These are phyloP conservation scores for Synanthedon tipuliformis DNA, from an alignment of 2,888 invertebrate species.

Conservation along the genomic window DNA sequence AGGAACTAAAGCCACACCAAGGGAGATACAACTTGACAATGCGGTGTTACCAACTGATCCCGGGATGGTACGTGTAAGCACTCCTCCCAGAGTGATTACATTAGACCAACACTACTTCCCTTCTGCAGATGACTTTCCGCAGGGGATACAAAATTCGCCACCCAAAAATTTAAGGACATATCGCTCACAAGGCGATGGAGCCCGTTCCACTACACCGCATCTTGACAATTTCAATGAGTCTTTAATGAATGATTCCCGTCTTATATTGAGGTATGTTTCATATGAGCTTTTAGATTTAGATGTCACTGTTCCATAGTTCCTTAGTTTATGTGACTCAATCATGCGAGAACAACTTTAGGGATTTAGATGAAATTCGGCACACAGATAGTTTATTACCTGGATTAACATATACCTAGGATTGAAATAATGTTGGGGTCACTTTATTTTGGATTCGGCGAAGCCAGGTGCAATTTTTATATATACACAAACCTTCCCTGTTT, in stretches of 20 bases:
- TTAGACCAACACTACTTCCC: slow-evolving; percentile 88
- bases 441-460: too few relatives aligned
- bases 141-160: slow-evolving; percentile 39
- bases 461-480: too few relatives aligned
- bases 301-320: too few relatives aligned
- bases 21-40: slow-evolving; percentile 88
- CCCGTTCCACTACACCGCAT: slow-evolving; percentile 42
- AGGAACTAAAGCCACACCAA: slow-evolving; percentile 85
- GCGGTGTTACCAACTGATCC: slow-evolving; percentile 79
- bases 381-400: too few relatives aligned
- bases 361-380: too few relatives aligned
- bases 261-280: slow-evolving; percentile 43
- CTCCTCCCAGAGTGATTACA: slow-evolving; percentile 90
- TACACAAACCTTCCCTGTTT: too few relatives aligned
- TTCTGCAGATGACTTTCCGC: slow-evolving; percentile 69
- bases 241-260: slow-evolving; percentile 58
- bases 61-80: slow-evolving; percentile 83
- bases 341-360: too few relatives aligned
- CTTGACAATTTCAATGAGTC: slow-evolving; percentile 57
- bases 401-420: too few relatives aligned
- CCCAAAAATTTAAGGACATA: slow-evolving; percentile 39
- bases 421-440: too few relatives aligned
- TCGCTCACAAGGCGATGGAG: slow-evolving; percentile 53
- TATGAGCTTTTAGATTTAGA: too few relatives aligned
- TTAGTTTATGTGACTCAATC: too few relatives aligned